Evolutionary conservation across 1,140 invertebrate species (phyloP), one percentile per base, ranked within the genome.

Genomic region (Mactra quadrangularis): DNA sequence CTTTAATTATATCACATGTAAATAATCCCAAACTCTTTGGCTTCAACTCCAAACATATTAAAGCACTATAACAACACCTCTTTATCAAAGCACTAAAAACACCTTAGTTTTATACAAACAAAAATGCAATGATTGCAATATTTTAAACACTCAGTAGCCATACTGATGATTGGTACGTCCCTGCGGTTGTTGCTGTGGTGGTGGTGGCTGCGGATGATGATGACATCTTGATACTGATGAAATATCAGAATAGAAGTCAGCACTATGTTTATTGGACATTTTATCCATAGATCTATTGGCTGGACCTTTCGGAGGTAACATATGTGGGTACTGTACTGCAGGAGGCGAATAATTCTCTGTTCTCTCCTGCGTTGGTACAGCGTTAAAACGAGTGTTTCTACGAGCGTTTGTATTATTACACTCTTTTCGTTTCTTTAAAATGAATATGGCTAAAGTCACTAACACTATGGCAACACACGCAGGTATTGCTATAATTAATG

Each of bases 171-270:
- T 70, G 47, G 35, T 52, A 31, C 66, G 81, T 15, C 38, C 79
- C 59, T 66, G 68, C 7, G 81, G 82, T 52, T 82, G 85, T 68
- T 68, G 57, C 35, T 84, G 77, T 50, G 83, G 83, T 59, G 83
- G 88, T 27, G 38, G 38, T 7, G 38, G 38, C 83, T 84, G 55
- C 70, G 84, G 82, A 62, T 84, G 84, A 72, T 87, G 87, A 29
- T 89, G 87, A 77, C 86, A 87, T 50, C 87, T 85, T 2, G 90
- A 91, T 6, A 90, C 89, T 0, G 90, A 91, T 35, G 90, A 91
- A 76, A 91, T 90, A 84, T 91, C 90, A 66, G 90, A 90, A 64
- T 89, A 89, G 62, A 89, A 89, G 71, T 90, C 89, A 55, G 89
- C 76, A 82, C 86, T 90, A 82, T 89, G 82, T 76, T 89, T 84